Base-by-base conservation (phyloP, 2,888 invertebrate species). In the Cosmia pyralina region DNA sequence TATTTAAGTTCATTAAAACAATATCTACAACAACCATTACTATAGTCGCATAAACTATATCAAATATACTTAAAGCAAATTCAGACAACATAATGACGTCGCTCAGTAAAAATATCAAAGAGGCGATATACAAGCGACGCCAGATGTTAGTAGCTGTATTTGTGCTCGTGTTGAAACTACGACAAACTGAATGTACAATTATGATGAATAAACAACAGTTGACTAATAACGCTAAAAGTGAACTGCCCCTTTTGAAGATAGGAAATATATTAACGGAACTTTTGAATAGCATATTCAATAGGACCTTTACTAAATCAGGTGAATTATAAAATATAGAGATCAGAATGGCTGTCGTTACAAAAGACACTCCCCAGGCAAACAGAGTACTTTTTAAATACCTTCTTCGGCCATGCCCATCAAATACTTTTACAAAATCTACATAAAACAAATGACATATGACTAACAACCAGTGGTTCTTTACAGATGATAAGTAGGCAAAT, bases 381-480 rank as follows among this genome's bases (percentile, higher is more conserved):
- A 69, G 4, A 4, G 8, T 1, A 69, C 41, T 52, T 67, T 52
- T 67, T 52, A 69, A 19, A 17, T n/a, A 66, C 28, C 67, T 52
- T 10, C 67, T 66, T 44, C 7, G 15, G 0, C 8, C 2, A 44
- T 52, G 28, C 1, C 19, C 28, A 28, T 67, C n/a, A 3, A 66
- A 69, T 2, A 69, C 52, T 66, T 66, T 52, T 0, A 66, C 69
- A 44, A 69, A 52, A 11, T 69, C 69, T 4, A 52, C 17, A 17
- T 69, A 67, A 69, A 69, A 69, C 52, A 67, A 41, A 67, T 68
- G 44, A n/a, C 41, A 52, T 44, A 66, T 41, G 3, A 52, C 17
- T 28, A 69, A 8, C 7, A 69, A n/a, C 69, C 67, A 69, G 11
- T 28, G 28, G 3, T 44, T n/a, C 2, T n/a, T 69, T 0, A 41